Base-by-base conservation (phyloP, 2,113 vertebrate genomes). In the Ciconia maguari region DNA sequence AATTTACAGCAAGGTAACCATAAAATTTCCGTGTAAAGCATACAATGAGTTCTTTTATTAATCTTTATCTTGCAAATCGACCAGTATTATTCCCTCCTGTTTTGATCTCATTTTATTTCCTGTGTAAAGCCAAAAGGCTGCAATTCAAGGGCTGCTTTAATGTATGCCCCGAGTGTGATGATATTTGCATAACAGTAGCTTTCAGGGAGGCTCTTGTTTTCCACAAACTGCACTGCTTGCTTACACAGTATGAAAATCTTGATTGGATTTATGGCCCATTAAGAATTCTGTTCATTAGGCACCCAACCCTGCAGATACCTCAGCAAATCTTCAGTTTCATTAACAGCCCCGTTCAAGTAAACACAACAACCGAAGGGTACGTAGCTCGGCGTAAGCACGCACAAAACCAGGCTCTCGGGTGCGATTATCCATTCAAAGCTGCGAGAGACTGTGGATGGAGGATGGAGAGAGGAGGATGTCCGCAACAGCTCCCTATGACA, bases 381-480 rank as follows among this genome's bases (percentile, higher is more conserved):
- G 0, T 3, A 12, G 61, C 4, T 52, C 0, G 3, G 38, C 2
- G 1, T 27, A 30, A 52, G 64, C 38, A 13, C 3, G 0, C 34
- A 16, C 30, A 38, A 34, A 81, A 18, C 13, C 41, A 32, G 61
- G 27, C 49, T 84, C 57, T 44, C 0, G 0, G 13, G 19, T n/a
- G 30, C 0, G 2, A 77, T 83, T 60, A 38, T 17, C 52, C 69
- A 24, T 87, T 27, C 84, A 41, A 11, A 41, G 69, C 71, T 66
- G 41, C 2, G 6, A 66, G 54, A 66, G 36, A 9, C 0, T 7
- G 65, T 1, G 9, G 29, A 32, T 26, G 18, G 48, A 82, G 52
- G 25, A 41, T 2, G 22, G 57, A 66, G 20, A 0, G 1, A 36
- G 17, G 8, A 41, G 17, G 10, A 26, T 46, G 49, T 16, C n/a